These are phyloP conservation scores for Rhinichthys osculus DNA, from an alignment of 2,797 vertebrate species.

Conservation along the genomic window DNA sequence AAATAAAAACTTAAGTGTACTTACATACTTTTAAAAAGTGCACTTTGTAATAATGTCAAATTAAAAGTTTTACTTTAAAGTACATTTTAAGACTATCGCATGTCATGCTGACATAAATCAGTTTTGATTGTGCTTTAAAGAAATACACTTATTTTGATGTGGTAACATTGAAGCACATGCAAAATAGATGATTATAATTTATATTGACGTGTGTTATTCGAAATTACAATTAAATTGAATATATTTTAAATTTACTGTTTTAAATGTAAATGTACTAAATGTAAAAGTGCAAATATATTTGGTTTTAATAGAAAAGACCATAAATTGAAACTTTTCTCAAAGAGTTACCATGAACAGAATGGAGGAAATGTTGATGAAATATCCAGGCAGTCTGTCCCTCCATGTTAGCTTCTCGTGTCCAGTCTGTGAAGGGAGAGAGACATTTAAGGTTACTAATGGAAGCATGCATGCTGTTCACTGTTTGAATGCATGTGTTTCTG, in stretches of 20 bases:
- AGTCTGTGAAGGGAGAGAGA: slow-evolving; percentile 65
- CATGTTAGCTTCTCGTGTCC: slow-evolving; percentile 88
- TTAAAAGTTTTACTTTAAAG: too few relatives aligned
- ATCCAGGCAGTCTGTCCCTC: slow-evolving; percentile 92
- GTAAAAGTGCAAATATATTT: not conserved
- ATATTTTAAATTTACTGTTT: not conserved
- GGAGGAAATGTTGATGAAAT: slow-evolving; percentile 89
- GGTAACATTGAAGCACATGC: not conserved
- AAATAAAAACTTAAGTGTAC: not conserved
- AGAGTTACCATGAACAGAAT: slow-evolving; percentile 93
- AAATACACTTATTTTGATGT: not conserved
- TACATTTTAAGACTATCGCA: not conserved
- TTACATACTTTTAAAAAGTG: not conserved
- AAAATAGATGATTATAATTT: not conserved
- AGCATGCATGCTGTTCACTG: not conserved
- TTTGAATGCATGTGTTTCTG: not conserved
- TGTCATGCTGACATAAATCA: not conserved
- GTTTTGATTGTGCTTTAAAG: too few relatives aligned
- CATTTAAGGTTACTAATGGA: slow-evolving; percentile 20
- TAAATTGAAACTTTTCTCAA: not conserved
- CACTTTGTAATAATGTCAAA: not conserved
- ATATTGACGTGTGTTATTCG: not conserved
- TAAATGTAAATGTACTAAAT: too few relatives aligned
- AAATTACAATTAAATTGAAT: not conserved
- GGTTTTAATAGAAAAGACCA: not conserved